Base-by-base conservation (phyloP, 1,140 invertebrate genomes). In the Drosophila lacertosa region DNA sequence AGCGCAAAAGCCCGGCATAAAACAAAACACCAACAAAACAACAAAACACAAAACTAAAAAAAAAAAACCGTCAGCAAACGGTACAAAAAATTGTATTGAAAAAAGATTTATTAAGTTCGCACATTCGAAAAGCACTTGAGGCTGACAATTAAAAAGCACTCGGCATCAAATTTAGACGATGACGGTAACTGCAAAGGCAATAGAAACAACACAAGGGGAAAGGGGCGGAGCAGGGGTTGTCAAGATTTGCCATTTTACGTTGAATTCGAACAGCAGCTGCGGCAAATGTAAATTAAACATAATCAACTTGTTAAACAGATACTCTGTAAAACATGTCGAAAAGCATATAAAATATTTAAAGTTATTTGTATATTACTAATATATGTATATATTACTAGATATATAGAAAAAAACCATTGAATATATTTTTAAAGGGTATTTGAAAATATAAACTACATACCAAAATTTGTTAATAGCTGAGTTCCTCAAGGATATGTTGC, bases 61-160 rank as follows among this genome's bases (percentile, higher is more conserved):
- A 2, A 44, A 54, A 50, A 40, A 2, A 54, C 10, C 22, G n/a
- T 16, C n/a, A 53, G 15, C 15, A 51, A 44, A 62, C 70, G 64
- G 29, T 32, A 64, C 32, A 64, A 77, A 75, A 60, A 60, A 64
- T n/a, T n/a, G n/a, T 54, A 50, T 55, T 50, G 55, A 64, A 69
- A 74, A 66, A 66, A 70, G 77, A 86, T 86, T 78, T 86, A 86
- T 86, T 82, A 86, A 86, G 82, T 86, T 86, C 82, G 80, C 82
- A 86, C 82, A 86, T 86, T 86, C 66, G 57, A 81, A 81, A 73
- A 81, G 77, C 82, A 86, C 82, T 86, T 78, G 74, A 75, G 67
- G 82, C 82, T 88, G 82, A 86, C 82, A 88, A 86, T 86, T 86
- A 86, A 86, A 86, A 78, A 86, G 79, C 77, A 86, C 82, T 86